Base-by-base conservation (phyloP, 1,140 invertebrate genomes). In the Pomacea maculata region DNA sequence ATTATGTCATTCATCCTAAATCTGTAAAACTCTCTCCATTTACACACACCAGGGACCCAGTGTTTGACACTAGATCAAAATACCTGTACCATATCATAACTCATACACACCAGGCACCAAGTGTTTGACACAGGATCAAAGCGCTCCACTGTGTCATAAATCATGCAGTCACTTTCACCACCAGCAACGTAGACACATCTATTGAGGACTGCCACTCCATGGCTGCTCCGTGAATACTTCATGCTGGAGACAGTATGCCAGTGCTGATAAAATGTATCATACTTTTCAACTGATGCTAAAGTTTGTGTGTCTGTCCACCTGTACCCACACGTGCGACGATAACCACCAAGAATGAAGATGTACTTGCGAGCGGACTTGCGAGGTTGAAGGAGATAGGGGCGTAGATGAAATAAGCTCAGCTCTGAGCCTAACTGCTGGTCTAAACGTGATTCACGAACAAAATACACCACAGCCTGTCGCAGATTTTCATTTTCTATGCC, bases 71-170 rank as follows among this genome's bases (percentile, higher is more conserved):
- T 29, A 96, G 95, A 92, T 96, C 95, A 85, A 96, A 97, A 45
- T 45, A 2, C 34, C 34, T 45, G 34, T 45, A 45, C 34, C 34
- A 45, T 45, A 4, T n/a, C n/a, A n/a, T 45, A 4, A 45, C 34
- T 45, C 6, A 6, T 45, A 45, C 34, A 0, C 68, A 78, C 75
- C 75, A 67, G 75, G 9, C 86, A 89, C 93, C 93, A 94, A 19
- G 86, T 83, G 78, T 93, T 91, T 85, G 95, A 94, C 75, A 94
- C 93, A 45, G 96, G 95, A 92, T 96, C 95, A 85, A 96, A 97
- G 63, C 90, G 95, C 91, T 97, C 96, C 12, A 96, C 96, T 88
- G 96, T 96, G 21, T 96, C 95, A 61, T 97, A 93, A 83, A 97
- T 97, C 87, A 96, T 95, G 8, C 95, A 96, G 83, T 96, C 87